phyloP scores from a whole-genome alignment of 1,140 invertebrate species.

The Nixonia krombeini region DNA sequence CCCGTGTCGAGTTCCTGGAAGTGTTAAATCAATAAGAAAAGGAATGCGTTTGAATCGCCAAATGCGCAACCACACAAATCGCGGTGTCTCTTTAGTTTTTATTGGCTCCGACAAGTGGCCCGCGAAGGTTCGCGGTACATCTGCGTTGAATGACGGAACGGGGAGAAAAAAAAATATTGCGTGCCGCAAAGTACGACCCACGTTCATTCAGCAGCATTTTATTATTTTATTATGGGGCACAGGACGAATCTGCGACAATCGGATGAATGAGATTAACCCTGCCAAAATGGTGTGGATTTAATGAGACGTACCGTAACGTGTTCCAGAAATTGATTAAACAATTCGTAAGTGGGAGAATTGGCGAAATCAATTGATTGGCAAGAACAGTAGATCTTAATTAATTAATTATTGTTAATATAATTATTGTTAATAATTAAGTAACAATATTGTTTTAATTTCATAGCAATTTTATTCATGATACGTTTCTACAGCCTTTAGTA shows the following conservation, averaged over 20 bases:
- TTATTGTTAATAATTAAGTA: too few relatives aligned
- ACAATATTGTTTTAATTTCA: too few relatives aligned
- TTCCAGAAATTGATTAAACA: too few relatives aligned
- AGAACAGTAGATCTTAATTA: too few relatives aligned
- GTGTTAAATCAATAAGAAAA: conserved; percentile 37
- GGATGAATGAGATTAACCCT: neutral
- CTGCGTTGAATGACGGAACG: conserved; percentile 25
- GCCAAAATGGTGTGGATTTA: too few relatives aligned
- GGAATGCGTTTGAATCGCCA: conserved; percentile 7
- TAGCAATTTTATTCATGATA: too few relatives aligned
- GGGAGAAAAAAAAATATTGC: conserved; percentile 30
- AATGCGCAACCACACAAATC: neutral
- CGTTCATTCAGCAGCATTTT: conserved; percentile 37
- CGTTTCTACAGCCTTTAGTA: too few relatives aligned
- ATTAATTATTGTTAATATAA: too few relatives aligned
- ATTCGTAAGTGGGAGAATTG: too few relatives aligned
- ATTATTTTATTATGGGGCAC: conserved; percentile 20
- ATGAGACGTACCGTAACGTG: too few relatives aligned
- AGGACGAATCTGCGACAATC: neutral
- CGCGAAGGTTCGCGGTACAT: conserved; percentile 22
- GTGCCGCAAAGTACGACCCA: conserved; percentile 39
- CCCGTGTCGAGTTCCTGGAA: conserved; percentile 60
- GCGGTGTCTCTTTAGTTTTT: conserved; percentile 21
- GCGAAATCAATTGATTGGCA: too few relatives aligned
- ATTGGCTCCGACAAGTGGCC: conserved; percentile 6